Base-by-base conservation (phyloP, 1,140 invertebrate species). In the Nasonia giraulti region DNA sequence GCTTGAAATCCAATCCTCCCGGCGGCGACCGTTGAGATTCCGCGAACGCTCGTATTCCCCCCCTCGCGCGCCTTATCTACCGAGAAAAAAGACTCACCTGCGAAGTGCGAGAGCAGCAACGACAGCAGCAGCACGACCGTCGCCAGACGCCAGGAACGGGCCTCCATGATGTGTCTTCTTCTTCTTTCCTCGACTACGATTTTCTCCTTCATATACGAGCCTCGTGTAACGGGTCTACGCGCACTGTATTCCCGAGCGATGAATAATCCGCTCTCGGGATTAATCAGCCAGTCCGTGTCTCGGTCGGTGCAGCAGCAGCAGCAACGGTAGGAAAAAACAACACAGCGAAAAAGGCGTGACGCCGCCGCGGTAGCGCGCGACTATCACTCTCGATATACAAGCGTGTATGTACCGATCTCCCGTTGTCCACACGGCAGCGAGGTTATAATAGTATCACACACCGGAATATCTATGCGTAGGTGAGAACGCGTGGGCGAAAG, bases 31-130 rank as follows among this genome's bases (percentile, higher is more conserved):
- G 73, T 44, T 71, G 27, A 71, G 12, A 27, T 33, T 44, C 17
- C 55, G 31, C 55, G 78, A 68, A 62, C 44, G 50, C 5, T 12
- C 27, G 27, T 27, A 27, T 27, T 27, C 27, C 27, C 27, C 27
- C 27, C 27, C 27, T 27, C 20, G 27, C 74, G 40, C 44, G 10
- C n/a, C 11, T 73, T 62, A 62, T n/a, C 55, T 55, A 55, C 4
- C 8, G 17, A 55, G 17, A 62, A n/a, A 20, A 62, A 20, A 37
- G 37, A 27, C 82, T 83, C 74, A 83, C 82, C 82, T 83, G 82
- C 23, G 23, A 62, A n/a, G 12, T 80, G 20, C 12, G 44, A 14
- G 12, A 76, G 31, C 75, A 55, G 0, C 47, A 68, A 0, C 75
- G 37, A 1, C 47, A 76, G 10, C 47, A 78, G 31, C 20, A 69